Evolutionary conservation across 92 coral and sea anemone genomes (phyloP), one percentile per base, ranked within the genome.

Genomic region (Actinostola sp.): DNA sequence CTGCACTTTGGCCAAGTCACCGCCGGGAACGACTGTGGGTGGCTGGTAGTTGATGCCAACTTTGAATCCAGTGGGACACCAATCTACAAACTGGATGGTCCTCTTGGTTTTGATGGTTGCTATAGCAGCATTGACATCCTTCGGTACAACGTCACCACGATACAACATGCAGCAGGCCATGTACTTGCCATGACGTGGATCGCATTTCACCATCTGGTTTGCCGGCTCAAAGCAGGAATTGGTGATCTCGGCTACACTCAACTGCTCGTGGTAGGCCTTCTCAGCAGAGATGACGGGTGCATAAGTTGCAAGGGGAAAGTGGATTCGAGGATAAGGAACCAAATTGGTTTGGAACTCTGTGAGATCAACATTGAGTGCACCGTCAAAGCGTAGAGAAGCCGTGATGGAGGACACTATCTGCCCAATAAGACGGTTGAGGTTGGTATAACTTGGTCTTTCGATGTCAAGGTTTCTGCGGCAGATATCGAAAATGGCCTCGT

Each of bases 371-470:
- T 92, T 92, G 51, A 92, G 62, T 12, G 97, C 97, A 30, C 97
- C 97, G 62, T 92, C 97, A 44, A 92, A 92, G 26, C 97, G 86
- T 8, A 89, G 96, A 45, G 97, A 91, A 26, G 97, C 97, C 25
- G 97, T 92, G 62, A 88, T 82, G 57, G 97, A 91, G 11, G 97
- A 92, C 66, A 92, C 97, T 57, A 92, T 86, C 88, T 92, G 97
- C 34, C 92, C 92, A 80, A 92, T 92, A 70, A 92, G 82, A n/a
- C 97, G 92, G 87, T 92, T 92, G 30, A 92, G 70, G 82, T 92
- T 92, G 87, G 88, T 85, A 89, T 92, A 92, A n/a, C 88, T 82
- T n/a, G 97, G 97, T 28, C 97, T 85, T 68, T 92, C 95, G 41
- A 92, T 92, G 74, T 81, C 85, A 70, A 92, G 72, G 73, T 92